Evolutionary conservation across 2,888 invertebrate genomes (phyloP), one percentile per base, ranked within the genome.

Genomic region (Agonopterix heracliana): DNA sequence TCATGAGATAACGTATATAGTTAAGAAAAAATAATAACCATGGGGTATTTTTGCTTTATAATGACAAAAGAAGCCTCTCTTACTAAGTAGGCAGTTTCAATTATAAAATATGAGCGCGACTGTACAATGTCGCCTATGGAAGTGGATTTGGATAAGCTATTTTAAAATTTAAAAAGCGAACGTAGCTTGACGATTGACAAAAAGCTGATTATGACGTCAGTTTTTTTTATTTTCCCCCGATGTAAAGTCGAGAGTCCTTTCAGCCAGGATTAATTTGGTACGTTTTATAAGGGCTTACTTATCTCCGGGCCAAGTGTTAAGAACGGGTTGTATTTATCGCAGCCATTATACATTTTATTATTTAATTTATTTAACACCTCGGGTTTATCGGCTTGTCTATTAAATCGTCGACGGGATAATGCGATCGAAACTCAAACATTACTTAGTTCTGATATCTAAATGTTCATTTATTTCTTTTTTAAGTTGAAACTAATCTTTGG

Each of bases 171-270:
- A 70, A 81, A 82, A 83, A 74, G 76, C 71, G 76, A 78, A 78
- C 77, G 69, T 68, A 67, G 71, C 73, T 80, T 83, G 81, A 82
- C 81, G 67, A 81, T 87, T 85, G 83, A 87, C 84, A 86, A 87
- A 79, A 88, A 88, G 88, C 85, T 88, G 88, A 87, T 88, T 88
- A 87, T 82, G 82, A 84, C 81, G 83, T 88, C 82, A 85, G 62
- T 76, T 83, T 80, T 78, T 71, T 63, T 68, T 74, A 38, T 71
- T 58, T 71, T 58, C 73, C 72, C 68, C 42, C 35, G 45, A 68
- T 65, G 64, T 68, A 68, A 64, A 67, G 70, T 63, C 61, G 69
- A 70, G 72, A 63, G 65, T 75, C 85, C 81, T 84, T 86, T 83
- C 82, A 84, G 80, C 68, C 72, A 68, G 88, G 88, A 87, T 88